Conservation (phyloP, 1,140 invertebrate species). For the Megalopta genalis region DNA sequence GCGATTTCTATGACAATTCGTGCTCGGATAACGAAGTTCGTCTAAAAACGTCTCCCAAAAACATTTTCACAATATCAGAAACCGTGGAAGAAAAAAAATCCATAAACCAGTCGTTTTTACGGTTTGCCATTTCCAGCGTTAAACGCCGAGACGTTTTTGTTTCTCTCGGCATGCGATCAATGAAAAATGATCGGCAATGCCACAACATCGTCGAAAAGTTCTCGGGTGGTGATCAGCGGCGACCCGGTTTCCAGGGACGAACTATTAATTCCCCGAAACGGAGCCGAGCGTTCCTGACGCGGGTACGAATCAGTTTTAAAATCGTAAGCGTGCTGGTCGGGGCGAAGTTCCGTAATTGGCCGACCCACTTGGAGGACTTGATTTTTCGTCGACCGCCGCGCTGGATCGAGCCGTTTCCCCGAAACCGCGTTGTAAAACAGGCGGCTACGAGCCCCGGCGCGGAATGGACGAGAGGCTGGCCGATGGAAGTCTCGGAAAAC, state of each 20-base stretch:
- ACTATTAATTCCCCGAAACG: constrained; percentile 1
- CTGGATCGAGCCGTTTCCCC: not conserved
- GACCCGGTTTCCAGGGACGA: not conserved
- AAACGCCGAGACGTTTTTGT: no score
- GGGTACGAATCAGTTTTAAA: constrained; percentile 15
- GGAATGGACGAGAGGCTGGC: not conserved
- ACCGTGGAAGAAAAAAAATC: no score
- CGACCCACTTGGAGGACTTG: constrained; percentile 34
- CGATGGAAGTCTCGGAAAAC: no score
- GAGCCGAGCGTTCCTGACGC: not conserved
- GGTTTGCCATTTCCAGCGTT: no score
- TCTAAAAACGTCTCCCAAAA: no score
- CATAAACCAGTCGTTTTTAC: no score
- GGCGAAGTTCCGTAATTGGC: constrained; percentile 33
- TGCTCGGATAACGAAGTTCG: no score
- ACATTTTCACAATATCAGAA: no score
- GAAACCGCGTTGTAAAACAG: not conserved
- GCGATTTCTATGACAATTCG: no score
- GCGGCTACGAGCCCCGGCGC: not conserved
- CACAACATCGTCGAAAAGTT: not conserved
- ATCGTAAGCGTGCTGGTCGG: not conserved
- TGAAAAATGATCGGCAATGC: no score
- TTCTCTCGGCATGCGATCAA: no score
- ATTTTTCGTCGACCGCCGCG: constrained; percentile 1
- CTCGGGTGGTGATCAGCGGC: not conserved